Evolutionary conservation across 2,797 vertebrate species (phyloP), one percentile per base, ranked within the genome.

Genomic region (Pipistrellus pygmaeus): DNA sequence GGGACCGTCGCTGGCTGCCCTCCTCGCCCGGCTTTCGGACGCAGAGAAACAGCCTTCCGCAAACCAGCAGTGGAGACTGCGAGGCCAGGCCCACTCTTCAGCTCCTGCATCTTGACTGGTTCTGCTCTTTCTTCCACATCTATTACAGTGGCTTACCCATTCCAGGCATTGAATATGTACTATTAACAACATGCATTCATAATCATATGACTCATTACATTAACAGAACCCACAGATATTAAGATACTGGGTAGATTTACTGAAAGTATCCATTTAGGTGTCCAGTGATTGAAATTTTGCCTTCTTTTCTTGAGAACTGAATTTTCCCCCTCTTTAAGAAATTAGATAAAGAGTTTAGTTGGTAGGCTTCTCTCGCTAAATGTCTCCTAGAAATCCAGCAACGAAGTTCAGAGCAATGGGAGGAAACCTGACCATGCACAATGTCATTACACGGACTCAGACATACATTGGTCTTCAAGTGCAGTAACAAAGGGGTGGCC

Each of bases 401-500:
- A 44, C n/a, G 85, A 76, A 13, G 66, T 41, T 93, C 12, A 85
- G 88, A 97, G 95, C 35, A 12, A 57, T 95, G 97, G 96, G 95
- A 97, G 85, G 97, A 95, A 97, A 97, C 95, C 82, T 32, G 2
- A 77, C 90, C 96, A 85, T 91, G 83, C 73, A 48, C 46, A 3
- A 71, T 87, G 91, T 97, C 97, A 97, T 69, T 1, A 2, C 95
- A 95, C 94, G 95, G 95, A 96, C 69, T 97, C 95, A 97, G 97
- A 97, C 93, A 97, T 96, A 97, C 84, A 84, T 76, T 95, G 89
- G 95, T 83, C 88, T 97, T 97, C 0, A 41, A 96, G 93, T 82
- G 94, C 7, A 97, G 95, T 97, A 97, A 97, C 97, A 97, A 96
- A 96, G 93, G 91, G 93, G 95, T 98, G 96, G 98, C 97, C 97